Conservation (phyloP, 2,113 vertebrate species). For the Panthera uncia region DNA sequence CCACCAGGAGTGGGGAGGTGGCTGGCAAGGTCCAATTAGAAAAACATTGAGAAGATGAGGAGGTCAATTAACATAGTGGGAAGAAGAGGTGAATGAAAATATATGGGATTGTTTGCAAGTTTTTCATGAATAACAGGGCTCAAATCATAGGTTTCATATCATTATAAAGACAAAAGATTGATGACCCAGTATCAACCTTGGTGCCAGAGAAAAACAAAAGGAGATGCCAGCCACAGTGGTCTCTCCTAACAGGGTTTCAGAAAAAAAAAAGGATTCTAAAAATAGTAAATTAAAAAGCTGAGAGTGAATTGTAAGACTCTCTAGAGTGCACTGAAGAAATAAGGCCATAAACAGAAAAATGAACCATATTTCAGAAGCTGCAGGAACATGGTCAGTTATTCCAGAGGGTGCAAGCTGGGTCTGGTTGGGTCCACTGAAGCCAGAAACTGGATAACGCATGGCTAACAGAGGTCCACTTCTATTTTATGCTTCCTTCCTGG, state of each 20-base stretch:
- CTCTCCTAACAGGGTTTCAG: neutral
- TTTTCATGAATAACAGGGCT: neutral
- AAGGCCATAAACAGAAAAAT: neutral
- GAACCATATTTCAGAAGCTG: neutral
- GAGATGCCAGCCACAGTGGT: neutral
- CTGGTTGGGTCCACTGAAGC: neutral
- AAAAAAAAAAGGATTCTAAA: neutral
- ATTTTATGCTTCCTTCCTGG: neutral
- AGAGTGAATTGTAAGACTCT: neutral
- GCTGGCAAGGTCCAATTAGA: neutral
- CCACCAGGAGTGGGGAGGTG: neutral
- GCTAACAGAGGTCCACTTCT: neutral
- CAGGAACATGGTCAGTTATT: neutral
- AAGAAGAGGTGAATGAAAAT: neutral
- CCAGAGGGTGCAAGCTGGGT: neutral
- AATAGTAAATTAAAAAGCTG: neutral
- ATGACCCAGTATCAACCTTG: neutral
- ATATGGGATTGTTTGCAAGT: neutral
- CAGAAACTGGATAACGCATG: neutral
- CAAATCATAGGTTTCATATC: neutral
- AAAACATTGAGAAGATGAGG: neutral
- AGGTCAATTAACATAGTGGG: neutral
- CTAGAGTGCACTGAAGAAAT: neutral
- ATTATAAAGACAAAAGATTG: neutral
- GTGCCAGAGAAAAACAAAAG: neutral